Base-by-base conservation (phyloP, 2,888 invertebrate genomes). In the Fabriciana adippe region DNA sequence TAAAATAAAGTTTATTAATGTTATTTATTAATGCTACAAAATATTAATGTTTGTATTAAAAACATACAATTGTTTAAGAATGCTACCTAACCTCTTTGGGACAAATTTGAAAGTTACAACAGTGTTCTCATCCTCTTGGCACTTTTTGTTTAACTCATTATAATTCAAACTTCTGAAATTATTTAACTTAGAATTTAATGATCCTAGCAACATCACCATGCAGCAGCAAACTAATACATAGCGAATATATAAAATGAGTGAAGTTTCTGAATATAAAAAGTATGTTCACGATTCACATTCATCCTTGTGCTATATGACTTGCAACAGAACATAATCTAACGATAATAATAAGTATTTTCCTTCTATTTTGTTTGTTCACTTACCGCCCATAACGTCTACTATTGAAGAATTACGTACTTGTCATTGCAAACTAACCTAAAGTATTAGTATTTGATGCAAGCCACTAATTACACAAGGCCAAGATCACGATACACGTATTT, bases 371-470 rank as follows among this genome's bases (percentile, higher is more conserved):
- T 55, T n/a, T 65, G 57, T 71, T 72, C 73, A 89, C 90, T 90
- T 90, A 90, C 90, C 89, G 77, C 87, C 88, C 87, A 90, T 90
- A 75, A 74, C 78, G 82, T 76, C 76, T 76, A 77, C 74, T 77
- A 80, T 80, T 74, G 83, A 72, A 77, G 80, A 76, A 79, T 78
- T 75, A 75, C 66, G 83, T 79, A 83, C 79, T 80, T 77, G 81
- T 77, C 81, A 84, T 85, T 75, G 76, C 72, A 77, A 79, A 75
- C 81, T 79, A 78, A 75, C 74, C 76, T 75, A 74, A 76, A 75
- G 73, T 75, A 51, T 78, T 18, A 79, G 74, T 78, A 72, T 78
- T 72, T 79, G 78, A 73, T 78, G 76, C 77, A 83, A 84, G 79
- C 84, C n/a, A 59, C 26, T 48, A 59, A 48, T 47, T 48, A 47